Conservation (phyloP, 2,888 invertebrate genomes). For the Drosophila longiperda region DNA sequence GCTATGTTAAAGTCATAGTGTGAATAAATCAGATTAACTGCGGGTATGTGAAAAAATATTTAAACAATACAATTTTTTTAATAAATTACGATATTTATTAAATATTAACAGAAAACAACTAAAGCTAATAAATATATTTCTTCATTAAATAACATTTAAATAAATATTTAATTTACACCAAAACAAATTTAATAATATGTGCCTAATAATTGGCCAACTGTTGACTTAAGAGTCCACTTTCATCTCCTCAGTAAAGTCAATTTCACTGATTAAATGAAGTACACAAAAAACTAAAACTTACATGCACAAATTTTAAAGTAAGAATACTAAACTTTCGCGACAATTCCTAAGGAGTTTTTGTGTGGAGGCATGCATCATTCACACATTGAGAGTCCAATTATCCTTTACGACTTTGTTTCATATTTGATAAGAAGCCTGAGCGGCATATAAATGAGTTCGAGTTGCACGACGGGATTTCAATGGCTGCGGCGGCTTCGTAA, state of each 20-base stretch:
- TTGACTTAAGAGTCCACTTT: background rate
- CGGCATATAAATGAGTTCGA: constrained; percentile 73
- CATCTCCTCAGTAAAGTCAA: background rate
- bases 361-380: constrained; percentile 41
- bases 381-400: constrained; percentile 74
- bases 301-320: constrained; percentile 2
- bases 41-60: background rate
- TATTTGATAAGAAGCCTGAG: constrained; percentile 79
- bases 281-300: background rate
- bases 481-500: constrained; percentile 58
- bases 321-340: constrained; percentile 9
- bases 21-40: background rate
- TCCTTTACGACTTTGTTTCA: constrained; percentile 81
- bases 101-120: background rate
- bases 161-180: background rate
- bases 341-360: constrained; percentile 48
- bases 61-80: background rate
- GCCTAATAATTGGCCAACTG: background rate
- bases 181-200: background rate
- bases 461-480: constrained; percentile 47
- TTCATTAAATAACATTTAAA: background rate
- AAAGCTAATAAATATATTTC: background rate
- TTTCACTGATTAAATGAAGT: constrained; percentile 11
- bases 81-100: background rate
- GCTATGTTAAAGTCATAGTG: background rate